Evolutionary conservation across 1,140 invertebrate species (phyloP).

Genomic region (Fopius arisanus): DNA sequence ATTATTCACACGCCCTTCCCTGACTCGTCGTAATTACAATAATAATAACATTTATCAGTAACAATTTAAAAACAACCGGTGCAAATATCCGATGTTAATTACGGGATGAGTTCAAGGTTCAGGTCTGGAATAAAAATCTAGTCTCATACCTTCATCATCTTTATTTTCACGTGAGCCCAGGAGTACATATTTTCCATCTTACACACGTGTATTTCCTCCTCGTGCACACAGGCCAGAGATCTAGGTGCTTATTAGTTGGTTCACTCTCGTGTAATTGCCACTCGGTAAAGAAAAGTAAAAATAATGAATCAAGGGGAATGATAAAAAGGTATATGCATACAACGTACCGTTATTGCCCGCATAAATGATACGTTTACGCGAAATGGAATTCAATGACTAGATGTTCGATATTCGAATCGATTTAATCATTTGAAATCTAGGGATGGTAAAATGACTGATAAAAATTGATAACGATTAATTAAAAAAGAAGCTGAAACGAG

Average conservation of each 20-base stretch:
- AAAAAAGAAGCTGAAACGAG: neutral
- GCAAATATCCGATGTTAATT: neutral
- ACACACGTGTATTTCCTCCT: neutral
- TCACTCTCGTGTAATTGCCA: conserved; percentile 10
- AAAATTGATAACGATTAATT: neutral
- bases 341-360: neutral
- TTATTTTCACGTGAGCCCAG: conserved; percentile 8
- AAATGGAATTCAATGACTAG: neutral
- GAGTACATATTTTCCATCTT: conserved; percentile 4
- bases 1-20: no score
- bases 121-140: neutral
- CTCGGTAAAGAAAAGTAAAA: conserved; percentile 1
- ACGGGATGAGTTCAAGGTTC: neutral
- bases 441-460: no score
- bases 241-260: conserved; percentile 8
- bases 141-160: neutral
- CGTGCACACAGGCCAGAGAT: neutral
- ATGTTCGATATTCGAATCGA: neutral
- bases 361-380: neutral
- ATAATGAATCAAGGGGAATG: neutral
- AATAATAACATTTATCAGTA: neutral
- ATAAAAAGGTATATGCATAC: neutral
- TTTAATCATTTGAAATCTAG: no score
- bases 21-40: neutral
- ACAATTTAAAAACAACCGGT: neutral